A percentile compares a stretch with the other conserved stretches of the same genome.
Conservation (phyloP, 23 tunicate species). For the Diplosoma virens region DNA sequence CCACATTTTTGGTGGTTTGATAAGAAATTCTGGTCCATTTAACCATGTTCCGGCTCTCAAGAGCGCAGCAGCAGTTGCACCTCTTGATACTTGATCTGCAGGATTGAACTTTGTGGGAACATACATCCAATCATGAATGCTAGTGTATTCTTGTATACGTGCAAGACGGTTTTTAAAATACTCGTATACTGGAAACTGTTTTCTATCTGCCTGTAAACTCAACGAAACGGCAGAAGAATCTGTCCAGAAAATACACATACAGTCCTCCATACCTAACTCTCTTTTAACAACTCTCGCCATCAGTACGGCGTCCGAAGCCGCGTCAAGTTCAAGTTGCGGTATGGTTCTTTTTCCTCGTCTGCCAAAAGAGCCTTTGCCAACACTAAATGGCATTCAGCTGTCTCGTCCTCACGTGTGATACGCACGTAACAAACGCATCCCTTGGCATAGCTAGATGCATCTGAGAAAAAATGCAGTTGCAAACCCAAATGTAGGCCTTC, state of each 20-base stretch:
- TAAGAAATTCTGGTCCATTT: constrained; percentile 5
- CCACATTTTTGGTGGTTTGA: background rate
- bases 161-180: constrained; percentile 17
- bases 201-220: background rate
- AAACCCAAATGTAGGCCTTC: background rate
- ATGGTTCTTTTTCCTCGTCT: background rate
- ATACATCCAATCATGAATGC: constrained; percentile 17
- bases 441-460: constrained; percentile 5
- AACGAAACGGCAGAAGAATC: constrained; percentile 8
- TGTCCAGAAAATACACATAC: constrained; percentile 17
- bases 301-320: background rate
- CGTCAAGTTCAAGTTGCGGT: no score
- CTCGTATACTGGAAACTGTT: constrained; percentile 14
- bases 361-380: constrained; percentile 25
- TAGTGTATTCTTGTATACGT: background rate
- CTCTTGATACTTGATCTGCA: constrained; percentile 7
- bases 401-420: background rate
- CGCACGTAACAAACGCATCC: constrained; percentile 26
- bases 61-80: background rate
- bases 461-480: constrained; percentile 23
- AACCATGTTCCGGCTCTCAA: background rate
- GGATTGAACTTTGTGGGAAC: constrained; percentile 6
- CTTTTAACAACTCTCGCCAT: background rate
- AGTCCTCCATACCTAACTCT: background rate
- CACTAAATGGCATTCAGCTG: background rate